Conservation (phyloP, 2,888 invertebrate genomes). For the Allolobophora icterica region DNA sequence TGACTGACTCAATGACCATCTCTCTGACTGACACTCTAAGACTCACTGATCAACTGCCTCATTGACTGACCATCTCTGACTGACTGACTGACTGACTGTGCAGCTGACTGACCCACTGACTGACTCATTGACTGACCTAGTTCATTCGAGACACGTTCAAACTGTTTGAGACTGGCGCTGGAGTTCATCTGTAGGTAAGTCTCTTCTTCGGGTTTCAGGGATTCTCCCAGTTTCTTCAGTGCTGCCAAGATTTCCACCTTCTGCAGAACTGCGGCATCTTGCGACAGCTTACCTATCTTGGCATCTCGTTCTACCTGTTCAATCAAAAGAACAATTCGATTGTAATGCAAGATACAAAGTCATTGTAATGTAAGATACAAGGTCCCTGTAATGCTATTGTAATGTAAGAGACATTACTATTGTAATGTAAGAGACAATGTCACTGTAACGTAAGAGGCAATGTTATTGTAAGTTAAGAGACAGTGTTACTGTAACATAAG, state of each 20-base stretch:
- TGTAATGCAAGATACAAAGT: background rate
- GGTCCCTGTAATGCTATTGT: too few relatives aligned
- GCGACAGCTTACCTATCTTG: slow-evolving; percentile 71
- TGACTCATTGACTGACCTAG: slow-evolving; percentile 52
- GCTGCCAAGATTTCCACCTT: slow-evolving; percentile 69
- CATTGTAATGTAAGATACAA: too few relatives aligned
- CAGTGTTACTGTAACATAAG: too few relatives aligned
- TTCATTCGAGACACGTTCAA: slow-evolving; percentile 64
- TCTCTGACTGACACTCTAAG: background rate
- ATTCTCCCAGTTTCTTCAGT: slow-evolving; percentile 67
- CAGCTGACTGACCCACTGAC: too few relatives aligned
- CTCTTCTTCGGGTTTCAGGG: slow-evolving; percentile 62
- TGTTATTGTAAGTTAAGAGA: too few relatives aligned
- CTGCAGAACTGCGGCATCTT: slow-evolving; percentile 68
- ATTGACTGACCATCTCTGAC: background rate
- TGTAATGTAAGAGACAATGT: too few relatives aligned
- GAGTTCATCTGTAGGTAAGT: slow-evolving; percentile 65
- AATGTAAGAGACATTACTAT: too few relatives aligned
- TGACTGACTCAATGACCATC: too few relatives aligned
- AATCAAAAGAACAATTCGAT: background rate
- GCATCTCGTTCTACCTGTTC: slow-evolving; percentile 69
- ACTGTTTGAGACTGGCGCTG: slow-evolving; percentile 64
- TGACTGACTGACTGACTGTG: background rate
- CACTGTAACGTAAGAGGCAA: too few relatives aligned
- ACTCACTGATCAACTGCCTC: background rate